Evolutionary conservation across 2,888 invertebrate genomes (phyloP).

Genomic region (Latheticus oryzae): DNA sequence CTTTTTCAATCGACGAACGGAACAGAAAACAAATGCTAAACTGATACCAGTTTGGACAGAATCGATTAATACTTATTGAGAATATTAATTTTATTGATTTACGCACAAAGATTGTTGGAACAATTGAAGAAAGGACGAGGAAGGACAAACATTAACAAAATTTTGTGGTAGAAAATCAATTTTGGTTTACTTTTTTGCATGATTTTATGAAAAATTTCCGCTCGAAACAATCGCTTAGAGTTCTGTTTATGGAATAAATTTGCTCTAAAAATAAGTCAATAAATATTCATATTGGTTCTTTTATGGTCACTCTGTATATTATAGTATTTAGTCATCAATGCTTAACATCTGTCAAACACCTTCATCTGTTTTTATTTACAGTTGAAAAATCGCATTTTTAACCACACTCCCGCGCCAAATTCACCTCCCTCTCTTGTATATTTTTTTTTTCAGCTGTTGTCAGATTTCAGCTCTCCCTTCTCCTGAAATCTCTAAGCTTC

Average conservation of each 20-base stretch:
- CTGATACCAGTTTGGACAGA: conserved; percentile 6
- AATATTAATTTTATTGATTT: conserved; percentile 25
- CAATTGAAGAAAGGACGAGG: too few relatives aligned
- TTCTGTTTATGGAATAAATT: too few relatives aligned
- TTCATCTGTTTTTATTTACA: too few relatives aligned
- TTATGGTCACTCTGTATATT: too few relatives aligned
- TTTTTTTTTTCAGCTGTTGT: conserved; percentile 48
- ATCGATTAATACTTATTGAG: conserved; percentile 1
- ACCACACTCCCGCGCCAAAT: conserved; percentile 1
- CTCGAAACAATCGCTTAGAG: not conserved
- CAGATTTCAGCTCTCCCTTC: conserved; percentile 42
- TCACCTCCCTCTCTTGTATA: conserved; percentile 30
- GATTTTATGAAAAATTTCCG: not conserved
- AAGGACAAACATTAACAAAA: too few relatives aligned
- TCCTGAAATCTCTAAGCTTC: conserved; percentile 16
- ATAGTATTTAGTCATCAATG: too few relatives aligned
- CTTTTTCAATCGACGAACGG: conserved; percentile 9
- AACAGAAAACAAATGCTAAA: conserved; percentile 10
- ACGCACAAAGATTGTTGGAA: conserved; percentile 4
- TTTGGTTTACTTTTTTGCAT: too few relatives aligned
- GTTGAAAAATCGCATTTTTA: too few relatives aligned
- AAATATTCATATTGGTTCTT: too few relatives aligned
- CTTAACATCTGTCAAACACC: too few relatives aligned
- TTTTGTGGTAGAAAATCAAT: too few relatives aligned
- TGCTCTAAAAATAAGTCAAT: conserved; percentile 3